phyloP scores from a whole-genome alignment of 2,797 vertebrate species.

The Chelidonichthys spinosus region DNA sequence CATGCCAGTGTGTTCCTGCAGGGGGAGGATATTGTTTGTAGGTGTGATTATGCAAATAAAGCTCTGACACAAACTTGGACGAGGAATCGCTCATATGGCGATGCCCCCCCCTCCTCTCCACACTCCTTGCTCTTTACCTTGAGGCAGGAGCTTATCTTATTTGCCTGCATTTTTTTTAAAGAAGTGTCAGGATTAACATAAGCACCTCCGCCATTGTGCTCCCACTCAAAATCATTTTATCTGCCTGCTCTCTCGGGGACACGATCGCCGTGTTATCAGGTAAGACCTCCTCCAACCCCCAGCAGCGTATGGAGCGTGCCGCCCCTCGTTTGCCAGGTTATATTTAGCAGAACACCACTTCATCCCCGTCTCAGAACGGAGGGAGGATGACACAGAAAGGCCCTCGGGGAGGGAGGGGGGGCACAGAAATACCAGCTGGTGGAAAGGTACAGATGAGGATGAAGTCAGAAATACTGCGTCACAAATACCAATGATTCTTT shows the following conservation, averaged over 20 bases:
- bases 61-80: conserved; percentile 77
- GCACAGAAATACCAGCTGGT: conserved; percentile 56
- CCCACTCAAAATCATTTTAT: conserved; percentile 81
- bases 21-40: conserved; percentile 58
- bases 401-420: conserved; percentile 38
- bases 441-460: conserved; percentile 54
- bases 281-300: conserved; percentile 83
- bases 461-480: conserved; percentile 7
- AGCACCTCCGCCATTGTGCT: conserved; percentile 84
- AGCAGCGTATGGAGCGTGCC: conserved; percentile 88
- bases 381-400: conserved; percentile 59
- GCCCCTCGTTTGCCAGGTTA: conserved; percentile 88
- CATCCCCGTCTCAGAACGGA: conserved; percentile 53
- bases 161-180: conserved; percentile 63
- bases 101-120: conserved; percentile 4
- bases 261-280: conserved; percentile 90
- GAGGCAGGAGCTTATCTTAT: conserved; percentile 82
- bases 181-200: conserved; percentile 83
- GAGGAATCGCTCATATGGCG: conserved; percentile 40
- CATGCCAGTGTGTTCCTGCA: conserved; percentile 19
- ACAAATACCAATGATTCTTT: too few relatives aligned
- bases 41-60: conserved; percentile 85
- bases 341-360: conserved; percentile 87
- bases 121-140: conserved; percentile 72
- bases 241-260: conserved; percentile 65